A percentile compares a stretch with the other conserved stretches of the same genome.
phyloP scores from a whole-genome alignment of 2,113 vertebrate species.

The Silurus glanis region DNA sequence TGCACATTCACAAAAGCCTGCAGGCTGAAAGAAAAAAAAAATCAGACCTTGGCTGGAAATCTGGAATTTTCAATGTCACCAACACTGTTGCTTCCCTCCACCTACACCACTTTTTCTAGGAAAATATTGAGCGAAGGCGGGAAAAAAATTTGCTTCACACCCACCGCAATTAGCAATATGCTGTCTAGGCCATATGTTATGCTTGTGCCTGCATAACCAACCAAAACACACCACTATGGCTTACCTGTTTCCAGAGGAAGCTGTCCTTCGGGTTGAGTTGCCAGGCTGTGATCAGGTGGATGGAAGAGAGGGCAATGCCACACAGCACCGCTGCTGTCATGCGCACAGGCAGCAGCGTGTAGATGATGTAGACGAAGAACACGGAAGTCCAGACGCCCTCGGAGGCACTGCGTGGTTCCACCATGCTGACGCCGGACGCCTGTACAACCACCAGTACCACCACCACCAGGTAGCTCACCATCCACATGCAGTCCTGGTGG shows the following conservation, averaged over 20 bases:
- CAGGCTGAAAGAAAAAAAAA: neutral
- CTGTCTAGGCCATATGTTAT: neutral
- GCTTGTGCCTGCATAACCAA: neutral
- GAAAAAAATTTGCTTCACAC: neutral
- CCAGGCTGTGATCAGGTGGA: constrained; percentile 87
- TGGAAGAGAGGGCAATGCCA: constrained; percentile 78
- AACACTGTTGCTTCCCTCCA: constrained; percentile 9
- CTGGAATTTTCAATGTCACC: constrained; percentile 18
- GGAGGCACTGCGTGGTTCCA: constrained; percentile 80
- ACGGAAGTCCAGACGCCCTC: constrained; percentile 93
- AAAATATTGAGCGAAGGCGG: neutral
- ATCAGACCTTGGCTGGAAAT: constrained; percentile 1
- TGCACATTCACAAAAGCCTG: constrained; percentile 2
- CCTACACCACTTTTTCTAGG: constrained; percentile 14
- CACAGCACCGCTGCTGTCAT: constrained; percentile 92
- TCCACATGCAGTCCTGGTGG: constrained; percentile 97
- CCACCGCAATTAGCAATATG: constrained; percentile 17
- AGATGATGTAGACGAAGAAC: constrained; percentile 96
- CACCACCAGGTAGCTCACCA: constrained; percentile 93
- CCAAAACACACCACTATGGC: neutral
- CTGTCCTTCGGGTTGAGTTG: constrained; percentile 77
- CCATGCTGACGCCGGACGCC: constrained; percentile 76
- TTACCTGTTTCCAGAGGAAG: constrained; percentile 89
- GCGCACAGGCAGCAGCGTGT: constrained; percentile 91
- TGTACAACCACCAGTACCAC: constrained; percentile 84